These are phyloP conservation scores for Schizopygopsis malacanthus DNA, from an alignment of 2,797 vertebrate genomes.

Conservation along the genomic window DNA sequence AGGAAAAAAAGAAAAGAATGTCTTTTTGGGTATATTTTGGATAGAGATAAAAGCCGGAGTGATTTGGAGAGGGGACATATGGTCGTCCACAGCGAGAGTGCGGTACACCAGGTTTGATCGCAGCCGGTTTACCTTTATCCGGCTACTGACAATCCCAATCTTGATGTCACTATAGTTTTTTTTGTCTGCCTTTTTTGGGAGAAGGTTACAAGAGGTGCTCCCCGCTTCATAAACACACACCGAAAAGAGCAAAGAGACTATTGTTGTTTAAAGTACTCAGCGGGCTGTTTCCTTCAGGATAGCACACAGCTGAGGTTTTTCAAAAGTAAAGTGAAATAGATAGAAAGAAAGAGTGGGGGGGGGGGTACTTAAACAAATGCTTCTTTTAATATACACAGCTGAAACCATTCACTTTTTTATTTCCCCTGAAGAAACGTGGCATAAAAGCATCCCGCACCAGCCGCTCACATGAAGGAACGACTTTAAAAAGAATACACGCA, in stretches of 20 bases:
- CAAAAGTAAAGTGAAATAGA: conserved; percentile 41
- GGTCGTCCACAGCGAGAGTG: conserved; percentile 43
- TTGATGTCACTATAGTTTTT: conserved; percentile 6
- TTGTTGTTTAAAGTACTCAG: conserved; percentile 69
- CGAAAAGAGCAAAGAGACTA: conserved; percentile 72
- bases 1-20: conserved; percentile 56
- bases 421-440: conserved; percentile 59
- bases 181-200: conserved; percentile 9
- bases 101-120: conserved; percentile 18
- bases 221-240: conserved; percentile 16
- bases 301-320: conserved; percentile 57
- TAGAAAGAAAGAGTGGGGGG: conserved; percentile 36
- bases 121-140: conserved; percentile 40
- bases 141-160: conserved; percentile 10
- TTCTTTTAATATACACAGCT: conserved; percentile 65
- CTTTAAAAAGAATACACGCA: conserved; percentile 53
- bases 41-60: conserved; percentile 78
- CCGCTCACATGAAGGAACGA: conserved; percentile 55
- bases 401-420: conserved; percentile 58
- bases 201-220: conserved; percentile 22
- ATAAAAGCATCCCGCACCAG: conserved; percentile 59
- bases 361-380: conserved; percentile 57
- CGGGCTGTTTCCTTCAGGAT: conserved; percentile 60
- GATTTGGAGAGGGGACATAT: conserved; percentile 58
- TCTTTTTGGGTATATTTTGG: conserved; percentile 74